A percentile compares a stretch with the other conserved stretches of the same genome.
phyloP scores from a whole-genome alignment of 2,113 vertebrate species.

The Rynchops niger region DNA sequence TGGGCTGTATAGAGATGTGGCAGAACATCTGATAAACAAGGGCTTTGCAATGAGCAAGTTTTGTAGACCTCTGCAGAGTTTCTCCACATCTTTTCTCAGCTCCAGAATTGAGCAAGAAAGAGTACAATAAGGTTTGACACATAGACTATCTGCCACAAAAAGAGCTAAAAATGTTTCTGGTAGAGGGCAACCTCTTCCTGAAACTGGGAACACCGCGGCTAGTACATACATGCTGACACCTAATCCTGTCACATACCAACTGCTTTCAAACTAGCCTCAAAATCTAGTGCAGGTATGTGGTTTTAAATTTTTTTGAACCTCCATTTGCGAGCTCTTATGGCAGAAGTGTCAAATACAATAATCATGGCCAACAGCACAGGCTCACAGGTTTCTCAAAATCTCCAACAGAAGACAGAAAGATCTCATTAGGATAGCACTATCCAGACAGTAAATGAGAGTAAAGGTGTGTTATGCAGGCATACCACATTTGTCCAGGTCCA shows the following conservation, averaged over 20 bases:
- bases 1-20: neutral
- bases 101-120: neutral
- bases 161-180: neutral
- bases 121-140: neutral
- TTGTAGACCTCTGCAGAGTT: neutral
- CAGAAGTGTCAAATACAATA: neutral
- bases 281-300: neutral
- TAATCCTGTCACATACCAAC: neutral
- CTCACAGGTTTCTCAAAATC: neutral
- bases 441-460: neutral
- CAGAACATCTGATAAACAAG: neutral
- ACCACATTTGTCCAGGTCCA: neutral
- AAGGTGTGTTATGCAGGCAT: neutral
- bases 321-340: rapidly evolving
- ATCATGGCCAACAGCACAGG: neutral
- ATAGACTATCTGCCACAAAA: neutral
- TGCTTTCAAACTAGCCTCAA: neutral
- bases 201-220: neutral
- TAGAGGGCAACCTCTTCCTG: neutral
- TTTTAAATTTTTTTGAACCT: neutral
- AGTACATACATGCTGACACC: neutral
- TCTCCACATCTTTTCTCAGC: neutral
- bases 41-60: neutral
- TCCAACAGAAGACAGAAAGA: neutral
- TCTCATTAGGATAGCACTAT: neutral